A percentile compares a stretch with the other conserved stretches of the same genome.
Evolutionary conservation across 2,797 vertebrate species (phyloP).

Genomic region (Protosalanx chinensis): DNA sequence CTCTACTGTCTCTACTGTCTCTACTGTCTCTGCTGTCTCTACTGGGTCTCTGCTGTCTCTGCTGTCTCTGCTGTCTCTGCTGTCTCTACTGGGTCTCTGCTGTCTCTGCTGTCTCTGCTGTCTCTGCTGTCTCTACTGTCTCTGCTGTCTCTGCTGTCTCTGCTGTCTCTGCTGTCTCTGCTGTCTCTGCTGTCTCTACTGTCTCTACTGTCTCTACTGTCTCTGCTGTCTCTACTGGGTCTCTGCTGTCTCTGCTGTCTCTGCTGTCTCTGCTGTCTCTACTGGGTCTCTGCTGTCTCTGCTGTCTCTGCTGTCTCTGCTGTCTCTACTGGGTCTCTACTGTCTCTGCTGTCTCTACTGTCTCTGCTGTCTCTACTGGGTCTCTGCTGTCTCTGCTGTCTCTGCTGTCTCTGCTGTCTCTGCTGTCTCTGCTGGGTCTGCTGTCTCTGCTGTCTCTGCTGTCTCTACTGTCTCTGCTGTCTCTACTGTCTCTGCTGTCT

Average conservation of each 20-base stretch:
- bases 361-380: constrained; percentile 7
- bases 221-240: too few species aligned
- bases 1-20: too few species aligned
- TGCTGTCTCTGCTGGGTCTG: not conserved
- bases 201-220: not conserved
- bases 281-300: too few species aligned
- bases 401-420: not conserved
- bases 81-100: not conserved
- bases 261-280: too few species aligned
- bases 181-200: not conserved
- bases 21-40: not conserved
- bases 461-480: not conserved
- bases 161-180: not conserved
- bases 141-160: not conserved
- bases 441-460: not conserved
- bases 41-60: not conserved
- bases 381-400: not conserved
- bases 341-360: too few species aligned
- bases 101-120: not conserved
- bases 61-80: not conserved
- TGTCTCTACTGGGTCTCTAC: too few species aligned
- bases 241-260: not conserved
- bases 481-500: not conserved
- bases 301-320: too few species aligned
- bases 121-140: not conserved